A percentile compares a stretch with the other conserved stretches of the same genome.
These are phyloP conservation scores for Gerosis bhagava DNA, from an alignment of 2,888 invertebrate species.

Conservation along the genomic window DNA sequence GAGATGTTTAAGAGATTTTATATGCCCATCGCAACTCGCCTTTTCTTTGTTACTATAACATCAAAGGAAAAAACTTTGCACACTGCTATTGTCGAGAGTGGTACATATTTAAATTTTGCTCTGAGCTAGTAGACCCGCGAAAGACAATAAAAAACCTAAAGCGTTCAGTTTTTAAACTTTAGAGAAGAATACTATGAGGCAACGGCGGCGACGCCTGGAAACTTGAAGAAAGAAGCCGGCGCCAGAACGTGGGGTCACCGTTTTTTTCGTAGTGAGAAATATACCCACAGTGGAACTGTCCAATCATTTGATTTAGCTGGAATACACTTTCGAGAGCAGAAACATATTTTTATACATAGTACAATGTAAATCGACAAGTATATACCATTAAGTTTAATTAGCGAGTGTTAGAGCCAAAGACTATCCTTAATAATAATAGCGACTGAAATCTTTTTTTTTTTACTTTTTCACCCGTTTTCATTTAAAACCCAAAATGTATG, in stretches of 20 bases:
- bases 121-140: constrained; percentile 56
- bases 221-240: constrained; percentile 66
- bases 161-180: constrained; percentile 75
- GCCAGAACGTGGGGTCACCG: constrained; percentile 48
- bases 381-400: too few relatives aligned
- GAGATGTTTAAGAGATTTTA: constrained; percentile 61
- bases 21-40: too few relatives aligned
- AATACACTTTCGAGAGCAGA: too few relatives aligned
- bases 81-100: constrained; percentile 51
- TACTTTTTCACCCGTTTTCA: too few relatives aligned
- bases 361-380: too few relatives aligned
- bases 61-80: constrained; percentile 49
- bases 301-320: constrained; percentile 10
- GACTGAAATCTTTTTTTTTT: too few relatives aligned
- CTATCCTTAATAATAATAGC: too few relatives aligned
- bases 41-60: too few relatives aligned
- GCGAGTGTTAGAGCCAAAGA: too few relatives aligned
- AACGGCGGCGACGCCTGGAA: constrained; percentile 52
- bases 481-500: too few relatives aligned
- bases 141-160: constrained; percentile 77
- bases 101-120: constrained; percentile 63
- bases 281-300: constrained; percentile 51
- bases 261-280: too few relatives aligned
- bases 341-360: too few relatives aligned
- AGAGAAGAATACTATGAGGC: constrained; percentile 58